Evolutionary conservation across 2,888 invertebrate species (phyloP).

Genomic region (Alentia gelatinosa): DNA sequence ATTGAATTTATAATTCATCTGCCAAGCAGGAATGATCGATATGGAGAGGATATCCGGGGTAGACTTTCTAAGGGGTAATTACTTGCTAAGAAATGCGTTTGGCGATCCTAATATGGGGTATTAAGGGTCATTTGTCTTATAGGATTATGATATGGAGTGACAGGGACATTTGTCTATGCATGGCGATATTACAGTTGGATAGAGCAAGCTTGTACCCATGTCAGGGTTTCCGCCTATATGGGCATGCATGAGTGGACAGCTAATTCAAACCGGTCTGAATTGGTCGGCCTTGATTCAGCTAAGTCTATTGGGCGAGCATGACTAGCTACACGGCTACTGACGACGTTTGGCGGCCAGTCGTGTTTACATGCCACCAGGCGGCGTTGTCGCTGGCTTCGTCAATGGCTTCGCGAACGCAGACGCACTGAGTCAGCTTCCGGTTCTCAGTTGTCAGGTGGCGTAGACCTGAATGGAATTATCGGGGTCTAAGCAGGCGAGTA

Average conservation of each 20-base stretch:
- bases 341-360: neutral
- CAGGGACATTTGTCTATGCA: too few species aligned
- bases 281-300: neutral
- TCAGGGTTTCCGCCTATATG: too few species aligned
- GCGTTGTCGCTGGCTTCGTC: neutral
- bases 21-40: too few species aligned
- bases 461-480: constrained; percentile 28
- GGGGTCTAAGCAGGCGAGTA: neutral
- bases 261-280: neutral
- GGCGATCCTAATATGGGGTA: too few species aligned
- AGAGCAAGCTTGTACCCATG: too few species aligned
- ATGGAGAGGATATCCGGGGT: too few species aligned
- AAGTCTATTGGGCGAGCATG: constrained; percentile 38
- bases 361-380: neutral
- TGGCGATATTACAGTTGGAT: too few species aligned
- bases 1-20: too few species aligned
- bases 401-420: neutral
- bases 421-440: neutral
- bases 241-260: neutral
- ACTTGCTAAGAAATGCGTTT: too few species aligned
- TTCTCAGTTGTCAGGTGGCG: neutral
- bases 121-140: too few species aligned
- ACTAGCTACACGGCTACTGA: neutral
- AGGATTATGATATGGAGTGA: too few species aligned
- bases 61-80: too few species aligned